Percentiles rank a stretch among this genome's conserved stretches.
These are phyloP conservation scores for Lacanobia oleracea DNA, from an alignment of 2,888 invertebrate genomes.

Conservation along the genomic window DNA sequence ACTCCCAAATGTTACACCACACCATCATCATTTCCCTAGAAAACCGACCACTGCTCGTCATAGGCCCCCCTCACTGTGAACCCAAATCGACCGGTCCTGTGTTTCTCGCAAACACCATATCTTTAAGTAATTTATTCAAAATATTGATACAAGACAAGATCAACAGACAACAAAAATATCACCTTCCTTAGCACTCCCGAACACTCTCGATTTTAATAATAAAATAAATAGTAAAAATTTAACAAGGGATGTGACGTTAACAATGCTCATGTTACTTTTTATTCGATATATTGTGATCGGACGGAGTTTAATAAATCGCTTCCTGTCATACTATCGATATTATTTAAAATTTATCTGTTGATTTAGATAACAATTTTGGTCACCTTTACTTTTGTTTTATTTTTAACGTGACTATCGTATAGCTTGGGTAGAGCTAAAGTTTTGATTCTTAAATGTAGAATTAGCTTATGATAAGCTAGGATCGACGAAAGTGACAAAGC, in stretches of 20 bases:
- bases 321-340: conserved; percentile 81
- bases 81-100: background rate
- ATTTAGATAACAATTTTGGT: conserved; percentile 38
- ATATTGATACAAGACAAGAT: conserved; percentile 30
- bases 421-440: no score
- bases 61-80: background rate
- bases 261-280: conserved; percentile 77
- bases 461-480: no score
- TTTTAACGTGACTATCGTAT: no score
- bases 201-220: conserved; percentile 64
- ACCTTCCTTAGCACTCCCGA: conserved; percentile 52
- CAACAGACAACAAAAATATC: conserved; percentile 58
- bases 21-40: background rate
- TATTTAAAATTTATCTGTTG: conserved; percentile 59
- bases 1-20: no score
- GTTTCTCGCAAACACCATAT: background rate
- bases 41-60: background rate
- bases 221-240: conserved; percentile 64
- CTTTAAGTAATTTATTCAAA: conserved; percentile 21
- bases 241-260: conserved; percentile 68
- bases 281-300: conserved; percentile 78
- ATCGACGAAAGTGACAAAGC: no score
- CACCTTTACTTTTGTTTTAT: background rate
- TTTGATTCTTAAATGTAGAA: no score
- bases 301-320: conserved; percentile 85